Conservation (phyloP, 2,113 vertebrate species). For the Andinoacara biseriatus region DNA sequence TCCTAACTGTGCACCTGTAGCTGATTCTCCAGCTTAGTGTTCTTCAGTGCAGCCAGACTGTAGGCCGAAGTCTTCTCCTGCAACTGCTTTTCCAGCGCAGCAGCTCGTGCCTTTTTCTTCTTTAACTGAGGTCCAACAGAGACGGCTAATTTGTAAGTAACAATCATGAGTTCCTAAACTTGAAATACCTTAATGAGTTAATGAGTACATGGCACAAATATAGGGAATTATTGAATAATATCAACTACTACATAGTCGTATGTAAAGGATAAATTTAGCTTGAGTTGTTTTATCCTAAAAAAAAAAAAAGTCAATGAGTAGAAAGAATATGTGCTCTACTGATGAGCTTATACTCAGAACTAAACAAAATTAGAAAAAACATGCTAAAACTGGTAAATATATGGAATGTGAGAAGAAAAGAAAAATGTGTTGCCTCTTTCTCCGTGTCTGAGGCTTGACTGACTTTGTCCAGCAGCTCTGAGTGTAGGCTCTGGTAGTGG, state of each 20-base stretch:
- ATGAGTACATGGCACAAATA: background rate
- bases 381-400: background rate
- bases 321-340: background rate
- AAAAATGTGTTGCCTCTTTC: constrained; percentile 79
- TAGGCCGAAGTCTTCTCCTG: constrained; percentile 89
- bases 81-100: constrained; percentile 88
- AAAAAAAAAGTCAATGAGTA: background rate
- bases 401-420: background rate
- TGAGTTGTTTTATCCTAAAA: background rate
- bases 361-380: background rate
- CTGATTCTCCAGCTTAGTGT: constrained; percentile 85
- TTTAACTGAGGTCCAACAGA: constrained; percentile 79
- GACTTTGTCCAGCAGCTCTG: constrained; percentile 89
- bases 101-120: constrained; percentile 86
- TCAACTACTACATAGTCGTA: background rate
- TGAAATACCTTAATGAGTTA: background rate
- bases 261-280: background rate
- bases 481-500: constrained; percentile 90
- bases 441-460: constrained; percentile 83
- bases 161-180: background rate
- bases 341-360: background rate
- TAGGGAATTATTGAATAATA: background rate
- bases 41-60: constrained; percentile 83
- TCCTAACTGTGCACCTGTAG: constrained; percentile 79
- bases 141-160: background rate